Base-by-base conservation (phyloP, 2,888 invertebrate species). In the Standfussiana lucernea region DNA sequence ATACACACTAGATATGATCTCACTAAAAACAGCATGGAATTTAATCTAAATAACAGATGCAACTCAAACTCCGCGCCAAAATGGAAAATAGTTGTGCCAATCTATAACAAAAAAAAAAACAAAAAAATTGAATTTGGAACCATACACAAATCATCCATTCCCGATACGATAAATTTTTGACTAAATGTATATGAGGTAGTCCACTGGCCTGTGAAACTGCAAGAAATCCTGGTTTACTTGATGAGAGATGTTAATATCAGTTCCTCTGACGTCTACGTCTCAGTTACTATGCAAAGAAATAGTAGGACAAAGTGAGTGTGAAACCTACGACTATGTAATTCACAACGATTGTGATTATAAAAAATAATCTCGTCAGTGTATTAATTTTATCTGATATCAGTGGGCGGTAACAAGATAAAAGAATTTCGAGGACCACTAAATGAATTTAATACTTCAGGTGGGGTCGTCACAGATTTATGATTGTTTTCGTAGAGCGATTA, bases 321-420 rank as follows among this genome's bases (percentile, higher is more conserved):
- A 56, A 80, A 71, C 66, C 42, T 78, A 3, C 35, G 32, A 10
- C 59, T 59, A 28, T 21, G 53, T 79, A 66, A 45, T 47, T 73
- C n/a, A 40, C 64, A 35, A 18, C 50, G 35, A 50, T 72, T 66
- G 37, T 84, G 28, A 75, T 70, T 68, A 37, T 80, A 67, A 80
- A 84, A 61, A 84, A 64, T 73, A 37, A 85, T 72, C 59, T 71
- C 24, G 40, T 32, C 11, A 8, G 28, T 47, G 37, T 45, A 37
- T 66, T 53, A 42, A 67, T 6, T 68, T 72, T 72, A 75, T 69
- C 82, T 56, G 50, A 32, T 85, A 73, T 24, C n/a, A 40, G 35
- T 50, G 40, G 11, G 11, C 50, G 40, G 85, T 50, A 77, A 82
- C 61, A 72, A 74, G 86, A 83, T 85, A 69, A 74, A 37, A n/a